Base-by-base conservation (phyloP, 1,140 invertebrate genomes). In the Leguminivora glycinivorella region DNA sequence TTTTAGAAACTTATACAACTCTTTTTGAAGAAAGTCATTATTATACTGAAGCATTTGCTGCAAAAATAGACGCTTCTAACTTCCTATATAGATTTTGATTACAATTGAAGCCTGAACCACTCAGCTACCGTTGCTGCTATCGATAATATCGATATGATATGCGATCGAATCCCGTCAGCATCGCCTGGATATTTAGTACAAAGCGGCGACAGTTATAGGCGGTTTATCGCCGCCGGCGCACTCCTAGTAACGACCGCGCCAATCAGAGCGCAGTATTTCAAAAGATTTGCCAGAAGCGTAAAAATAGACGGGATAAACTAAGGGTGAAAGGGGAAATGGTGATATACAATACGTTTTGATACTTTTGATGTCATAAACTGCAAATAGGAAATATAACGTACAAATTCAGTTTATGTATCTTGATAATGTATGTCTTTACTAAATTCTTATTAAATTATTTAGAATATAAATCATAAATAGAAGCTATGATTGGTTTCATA, bases 211-310 rank as follows among this genome's bases (percentile, higher is more conserved):
- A 58, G 56, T 29, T 58, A 58, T 63, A 63, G 58, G 58, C 26
- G 58, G 58, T 31, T 63, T 63, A 63, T 31, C 22, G 26, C 26
- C 58, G 58, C 7, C 58, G 25, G 58, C 26, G 58, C 26, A 34
- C 58, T 31, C 19, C 47, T 29, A 63, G 26, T 63, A 17, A 29
- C 58, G 58, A 19, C 58, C 19, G 47, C 17, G 7, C 47, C 58
- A 63, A 63, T 63, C 58, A 63, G 25, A 14, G 58, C n/a, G 9
- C 26, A 63, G 58, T 63, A 63, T 63, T 63, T 34, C 58, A 63
- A 26, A 31, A 63, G 58, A 63, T 60, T 60, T 29, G 25, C 58
- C 58, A 63, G 58, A 63, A 63, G 58, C n/a, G 26, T 63, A 63
- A 34, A 63, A 63, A 34, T 22, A 34, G n/a, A 34, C 29, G 17